These are phyloP conservation scores for Tachystola acroxantha DNA, from an alignment of 2,888 invertebrate genomes.

Conservation along the genomic window DNA sequence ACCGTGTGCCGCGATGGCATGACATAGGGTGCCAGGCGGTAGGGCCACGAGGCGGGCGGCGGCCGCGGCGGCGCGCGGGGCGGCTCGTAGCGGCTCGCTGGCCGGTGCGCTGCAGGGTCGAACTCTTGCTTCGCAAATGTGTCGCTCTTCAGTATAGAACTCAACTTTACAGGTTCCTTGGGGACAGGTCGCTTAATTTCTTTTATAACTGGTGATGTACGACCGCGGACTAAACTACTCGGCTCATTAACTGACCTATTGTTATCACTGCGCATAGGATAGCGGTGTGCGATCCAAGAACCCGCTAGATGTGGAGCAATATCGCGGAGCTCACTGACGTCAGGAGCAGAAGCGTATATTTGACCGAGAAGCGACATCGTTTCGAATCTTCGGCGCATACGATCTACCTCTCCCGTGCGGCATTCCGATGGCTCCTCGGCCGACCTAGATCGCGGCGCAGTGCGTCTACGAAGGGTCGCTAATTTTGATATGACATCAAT, in stretches of 20 bases:
- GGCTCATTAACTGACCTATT: constrained; percentile 79
- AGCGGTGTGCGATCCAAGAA: constrained; percentile 89
- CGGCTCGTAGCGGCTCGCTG: constrained; percentile 87
- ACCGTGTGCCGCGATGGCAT: constrained; percentile 82
- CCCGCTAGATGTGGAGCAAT: constrained; percentile 88
- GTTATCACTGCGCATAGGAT: constrained; percentile 84
- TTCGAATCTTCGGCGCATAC: constrained; percentile 85
- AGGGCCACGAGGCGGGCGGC: constrained; percentile 63
- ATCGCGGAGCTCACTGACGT: constrained; percentile 85
- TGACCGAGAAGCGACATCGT: constrained; percentile 84
- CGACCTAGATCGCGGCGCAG: constrained; percentile 67
- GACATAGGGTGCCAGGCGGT: constrained; percentile 62
- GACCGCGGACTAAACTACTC: constrained; percentile 38
- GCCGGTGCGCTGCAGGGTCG: constrained; percentile 86
- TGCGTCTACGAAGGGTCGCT: constrained; percentile 79
- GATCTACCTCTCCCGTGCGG: constrained; percentile 84
- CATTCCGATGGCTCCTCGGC: constrained; percentile 69
- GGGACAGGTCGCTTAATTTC: constrained; percentile 52
- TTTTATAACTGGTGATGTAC: constrained; percentile 57
- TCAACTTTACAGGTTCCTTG: constrained; percentile 63
- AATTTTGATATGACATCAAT: constrained; percentile 94
- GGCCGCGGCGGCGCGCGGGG: constrained; percentile 76
- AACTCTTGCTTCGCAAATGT: constrained; percentile 82
- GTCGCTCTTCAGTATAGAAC: constrained; percentile 67
- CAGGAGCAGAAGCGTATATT: constrained; percentile 89